Evolutionary conservation across 1,140 invertebrate species (phyloP), one percentile per base, ranked within the genome.

Genomic region (Papilio helenus): DNA sequence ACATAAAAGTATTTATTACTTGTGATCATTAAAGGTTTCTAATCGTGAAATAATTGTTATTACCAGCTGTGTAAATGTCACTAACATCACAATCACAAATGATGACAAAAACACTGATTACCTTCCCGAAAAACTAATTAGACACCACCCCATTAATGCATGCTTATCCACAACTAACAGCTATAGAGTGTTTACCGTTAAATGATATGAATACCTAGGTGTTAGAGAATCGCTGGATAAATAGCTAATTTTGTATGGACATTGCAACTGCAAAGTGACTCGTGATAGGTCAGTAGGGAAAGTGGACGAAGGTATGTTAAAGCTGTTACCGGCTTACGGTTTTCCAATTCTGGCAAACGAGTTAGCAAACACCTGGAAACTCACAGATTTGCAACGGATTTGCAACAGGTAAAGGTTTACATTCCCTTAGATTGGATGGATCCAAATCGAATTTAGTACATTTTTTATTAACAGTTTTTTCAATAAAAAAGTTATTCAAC

Each of bases 261-360:
- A 74, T 44, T 9, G 79, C 81, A 73, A 80, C 79, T 61, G 86
- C 83, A 86, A 81, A 83, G 76, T 73, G 72, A 26, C 79, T 88
- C 88, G 88, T 89, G 86, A 89, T 89, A 86, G 87, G 87, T 89
- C 86, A 86, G 18, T 80, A 79, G 86, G 82, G 87, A 89, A 89
- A 89, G 88, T 88, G 83, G 58, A 72, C 77, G 46, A 61, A 81
- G 73, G 79, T 82, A 73, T 81, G 61, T 72, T 51, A 16, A 76
- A 65, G 68, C 68, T 74, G 77, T 74, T 74, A 49, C 58, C 58
- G 55, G 29, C 58, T 34, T 58, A 76, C 73, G 46, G 73, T 55
- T 76, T 26, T 76, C 49, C 26, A 58, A 58, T 76, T 55, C 46
- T 26, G 72, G 39, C 39, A 29, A 58, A 58, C 26, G 73, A 8